Base-by-base conservation (phyloP, 64 coral and sea anemone species). In the Orbicella faveolata region DNA sequence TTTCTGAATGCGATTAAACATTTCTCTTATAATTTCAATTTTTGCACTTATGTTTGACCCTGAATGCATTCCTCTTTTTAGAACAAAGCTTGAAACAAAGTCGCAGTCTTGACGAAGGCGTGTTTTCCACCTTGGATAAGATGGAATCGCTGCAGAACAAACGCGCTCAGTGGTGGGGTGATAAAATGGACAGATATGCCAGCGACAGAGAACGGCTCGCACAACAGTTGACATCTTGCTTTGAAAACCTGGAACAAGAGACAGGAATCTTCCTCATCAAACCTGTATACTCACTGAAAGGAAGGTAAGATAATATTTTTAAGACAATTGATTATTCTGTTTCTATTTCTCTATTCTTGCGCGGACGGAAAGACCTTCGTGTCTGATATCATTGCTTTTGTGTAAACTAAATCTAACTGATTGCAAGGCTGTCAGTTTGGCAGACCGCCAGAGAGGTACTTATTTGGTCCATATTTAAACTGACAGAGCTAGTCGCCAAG, bases 241-340 rank as follows among this genome's bases (percentile, higher is more conserved):
- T 96, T 85, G 88, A 94, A 41, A 93, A 87, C 61, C 73, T 96
- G n/a, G 95, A 96, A 23, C 87, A 91, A 30, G 84, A 96, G 51
- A 94, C 95, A 1, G 95, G 95, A 44, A 96, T 96, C 36, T 96
- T 96, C 64, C 92, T 96, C 1, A 96, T 96, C 48, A 96, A 96
- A 75, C 95, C 95, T 41, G 92, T 96, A 11, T 90, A 94, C 23
- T 96, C 92, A 21, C 87, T 90, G 23, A 87, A 94, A 75, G 81
- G 82, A 92, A 91, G 87, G 95, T 96, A 77, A 63, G 78, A 59
- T 16, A 30, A 30, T 30, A 30, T 30, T 30, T 30, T 0, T 30
- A 30, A 30, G 30, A 0, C 30, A 30, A 30, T 30, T 30, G 30
- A 30, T 30, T 30, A 30, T 30, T 30, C 30, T 30, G 30, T 30